Evolutionary conservation across 2,888 invertebrate species (phyloP).

Genomic region (Plebejus melissa): DNA sequence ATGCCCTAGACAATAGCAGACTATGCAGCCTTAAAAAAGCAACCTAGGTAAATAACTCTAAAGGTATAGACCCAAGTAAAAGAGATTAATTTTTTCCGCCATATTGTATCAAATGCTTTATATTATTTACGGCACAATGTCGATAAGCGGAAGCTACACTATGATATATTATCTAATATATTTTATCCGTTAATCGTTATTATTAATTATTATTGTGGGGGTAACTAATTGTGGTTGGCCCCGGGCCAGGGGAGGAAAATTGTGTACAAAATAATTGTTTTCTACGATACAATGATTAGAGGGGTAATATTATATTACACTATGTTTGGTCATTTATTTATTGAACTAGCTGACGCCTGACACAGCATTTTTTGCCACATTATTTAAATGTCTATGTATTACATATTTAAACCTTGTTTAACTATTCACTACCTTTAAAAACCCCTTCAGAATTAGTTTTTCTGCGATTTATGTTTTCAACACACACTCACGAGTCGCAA

Average conservation of each 20-base stretch:
- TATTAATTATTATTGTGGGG: conserved; percentile 2
- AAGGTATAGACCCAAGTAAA: too few relatives aligned
- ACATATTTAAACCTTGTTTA: too few relatives aligned
- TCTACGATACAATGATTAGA: conserved; percentile 6
- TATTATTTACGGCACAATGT: background rate
- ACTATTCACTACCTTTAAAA: too few relatives aligned
- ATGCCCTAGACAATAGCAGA: too few relatives aligned
- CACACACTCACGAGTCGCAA: too few relatives aligned
- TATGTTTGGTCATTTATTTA: background rate
- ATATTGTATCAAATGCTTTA: too few relatives aligned
- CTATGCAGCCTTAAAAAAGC: too few relatives aligned
- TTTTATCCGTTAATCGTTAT: conserved; percentile 7
- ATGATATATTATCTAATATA: conserved; percentile 4
- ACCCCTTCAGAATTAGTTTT: too few relatives aligned
- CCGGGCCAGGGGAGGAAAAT: background rate
- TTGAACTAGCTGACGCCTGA: background rate
- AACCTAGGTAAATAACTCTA: too few relatives aligned
- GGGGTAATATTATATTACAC: background rate
- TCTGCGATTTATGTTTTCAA: too few relatives aligned
- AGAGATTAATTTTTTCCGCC: too few relatives aligned
- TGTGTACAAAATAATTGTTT: conserved; percentile 6
- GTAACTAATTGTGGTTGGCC: background rate
- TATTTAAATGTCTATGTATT: too few relatives aligned
- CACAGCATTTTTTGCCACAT: background rate
- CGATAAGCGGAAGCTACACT: background rate